Evolutionary conservation across 37 sponge, comb jelly and placozoan species (phyloP).

Genomic region (Spongilla lacustris): DNA sequence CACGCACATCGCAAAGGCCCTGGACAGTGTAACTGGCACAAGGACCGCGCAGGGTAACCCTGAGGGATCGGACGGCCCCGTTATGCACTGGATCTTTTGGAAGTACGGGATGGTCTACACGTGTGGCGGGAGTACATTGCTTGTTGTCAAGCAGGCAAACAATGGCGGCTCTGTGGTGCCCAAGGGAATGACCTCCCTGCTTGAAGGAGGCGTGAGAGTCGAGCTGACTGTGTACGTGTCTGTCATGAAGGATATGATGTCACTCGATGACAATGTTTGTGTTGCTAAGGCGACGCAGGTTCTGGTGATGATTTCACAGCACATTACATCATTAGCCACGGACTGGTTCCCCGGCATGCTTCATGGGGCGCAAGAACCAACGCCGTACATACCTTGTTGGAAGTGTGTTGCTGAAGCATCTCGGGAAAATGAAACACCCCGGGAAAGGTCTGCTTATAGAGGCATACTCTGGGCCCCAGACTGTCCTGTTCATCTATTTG

Average conservation of each 20-base stretch:
- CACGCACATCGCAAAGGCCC: slow-evolving; percentile 46
- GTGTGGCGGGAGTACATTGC: slow-evolving; percentile 35
- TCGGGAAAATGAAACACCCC: not conserved
- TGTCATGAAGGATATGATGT: not conserved
- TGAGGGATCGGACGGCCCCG: not conserved
- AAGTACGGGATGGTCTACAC: slow-evolving; percentile 61
- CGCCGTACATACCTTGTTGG: slow-evolving; percentile 72
- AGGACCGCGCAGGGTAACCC: not conserved
- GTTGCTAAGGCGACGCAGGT: slow-evolving; percentile 51
- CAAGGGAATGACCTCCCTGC: not conserved
- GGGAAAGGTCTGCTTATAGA: not conserved
- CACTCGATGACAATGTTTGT: not conserved
- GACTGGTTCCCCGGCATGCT: slow-evolving; percentile 81
- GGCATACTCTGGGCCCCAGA: slow-evolving; percentile 2
- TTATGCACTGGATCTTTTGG: slow-evolving; percentile 74
- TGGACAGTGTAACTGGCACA: not conserved
- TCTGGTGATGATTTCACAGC: slow-evolving; percentile 68
- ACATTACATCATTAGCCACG: slow-evolving; percentile 66
- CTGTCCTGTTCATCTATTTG: slow-evolving; percentile 43
- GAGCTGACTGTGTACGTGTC: not conserved
- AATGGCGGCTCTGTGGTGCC: not conserved
- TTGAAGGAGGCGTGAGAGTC: not conserved
- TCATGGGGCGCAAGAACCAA: not conserved
- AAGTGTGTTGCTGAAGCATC: slow-evolving; percentile 59
- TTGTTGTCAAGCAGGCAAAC: slow-evolving; percentile 45